Conservation (phyloP, 1,140 invertebrate species). For the Euura saliciscinereae region DNA sequence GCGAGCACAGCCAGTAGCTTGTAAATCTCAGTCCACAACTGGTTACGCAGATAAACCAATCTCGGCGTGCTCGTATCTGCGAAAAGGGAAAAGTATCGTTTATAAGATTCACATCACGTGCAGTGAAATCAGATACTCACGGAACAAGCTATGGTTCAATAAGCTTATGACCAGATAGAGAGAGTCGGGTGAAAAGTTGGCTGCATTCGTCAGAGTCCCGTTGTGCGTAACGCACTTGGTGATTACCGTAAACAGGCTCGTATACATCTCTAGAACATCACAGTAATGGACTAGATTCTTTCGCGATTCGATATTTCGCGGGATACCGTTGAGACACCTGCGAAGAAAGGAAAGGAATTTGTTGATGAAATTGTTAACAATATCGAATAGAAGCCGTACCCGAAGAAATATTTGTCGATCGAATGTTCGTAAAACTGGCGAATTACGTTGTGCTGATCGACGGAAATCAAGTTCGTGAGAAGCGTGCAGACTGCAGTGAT, state of each 20-base stretch:
- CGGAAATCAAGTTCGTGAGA: slow-evolving; percentile 55
- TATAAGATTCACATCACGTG: slow-evolving; percentile 3
- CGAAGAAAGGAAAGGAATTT: slow-evolving; percentile 19
- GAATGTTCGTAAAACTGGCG: slow-evolving; percentile 49
- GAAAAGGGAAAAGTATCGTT: slow-evolving; percentile 19
- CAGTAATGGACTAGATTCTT: slow-evolving; percentile 50
- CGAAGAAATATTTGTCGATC: slow-evolving; percentile 48
- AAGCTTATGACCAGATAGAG: slow-evolving; percentile 53
- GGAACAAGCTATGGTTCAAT: slow-evolving; percentile 54
- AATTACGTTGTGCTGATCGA: slow-evolving; percentile 48
- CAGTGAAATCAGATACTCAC: slow-evolving; percentile 45
- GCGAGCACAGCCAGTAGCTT: slow-evolving; percentile 55
- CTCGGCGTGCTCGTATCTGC: slow-evolving; percentile 45
- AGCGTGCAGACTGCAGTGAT: slow-evolving; percentile 53
- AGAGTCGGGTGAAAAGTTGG: slow-evolving; percentile 56
- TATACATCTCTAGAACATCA: slow-evolving; percentile 61
- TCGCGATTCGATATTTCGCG: slow-evolving; percentile 39
- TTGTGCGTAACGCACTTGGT: slow-evolving; percentile 50
- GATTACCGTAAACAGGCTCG: slow-evolving; percentile 54
- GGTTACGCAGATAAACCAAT: slow-evolving; percentile 53
- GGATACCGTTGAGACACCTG: slow-evolving; percentile 51
- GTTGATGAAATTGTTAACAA: slow-evolving; percentile 9
- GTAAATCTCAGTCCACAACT: slow-evolving; percentile 57
- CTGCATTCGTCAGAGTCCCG: slow-evolving; percentile 47
- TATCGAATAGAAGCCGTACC: slow-evolving; percentile 30